Evolutionary conservation across 2,113 vertebrate species (phyloP).

Genomic region (Sakesphorus luctuosus): DNA sequence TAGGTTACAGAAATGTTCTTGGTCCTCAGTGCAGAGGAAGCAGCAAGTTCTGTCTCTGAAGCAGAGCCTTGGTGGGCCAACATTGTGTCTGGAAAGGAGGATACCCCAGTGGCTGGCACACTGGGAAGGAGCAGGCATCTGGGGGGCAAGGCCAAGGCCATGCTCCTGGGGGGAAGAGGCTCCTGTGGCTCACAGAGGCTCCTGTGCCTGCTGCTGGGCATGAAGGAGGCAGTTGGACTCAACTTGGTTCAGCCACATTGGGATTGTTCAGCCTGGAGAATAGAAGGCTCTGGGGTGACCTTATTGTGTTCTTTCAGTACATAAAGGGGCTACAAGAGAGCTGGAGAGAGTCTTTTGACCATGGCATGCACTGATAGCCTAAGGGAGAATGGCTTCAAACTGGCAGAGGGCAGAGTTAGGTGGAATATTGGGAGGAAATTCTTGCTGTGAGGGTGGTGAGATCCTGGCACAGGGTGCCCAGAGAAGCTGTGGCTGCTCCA

Average conservation of each 20-base stretch:
- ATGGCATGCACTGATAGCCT: not conserved
- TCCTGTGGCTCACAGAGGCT: not conserved
- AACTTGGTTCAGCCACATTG: not conserved
- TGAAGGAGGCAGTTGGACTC: not conserved
- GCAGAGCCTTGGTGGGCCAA: not conserved
- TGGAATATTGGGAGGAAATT: not conserved
- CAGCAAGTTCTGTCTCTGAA: not conserved
- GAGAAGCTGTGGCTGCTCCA: not conserved
- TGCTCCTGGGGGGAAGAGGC: not conserved
- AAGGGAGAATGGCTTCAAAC: not conserved
- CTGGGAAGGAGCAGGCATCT: not conserved
- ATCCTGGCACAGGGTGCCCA: not conserved
- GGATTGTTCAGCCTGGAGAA: not conserved
- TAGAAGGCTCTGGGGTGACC: not conserved
- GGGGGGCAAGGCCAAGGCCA: not conserved
- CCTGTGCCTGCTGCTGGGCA: not conserved
- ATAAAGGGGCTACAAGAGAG: not conserved
- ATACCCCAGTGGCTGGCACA: rapidly evolving
- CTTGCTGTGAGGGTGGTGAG: rapidly evolving
- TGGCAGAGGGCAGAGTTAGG: not conserved
- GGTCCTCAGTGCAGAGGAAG: not conserved
- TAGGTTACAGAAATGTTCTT: not conserved
- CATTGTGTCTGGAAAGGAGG: not conserved
- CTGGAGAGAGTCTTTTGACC: not conserved
- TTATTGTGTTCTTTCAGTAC: not conserved